Base-by-base conservation (phyloP, 2,888 invertebrate species). In the Gonocerus acuteangulatus region DNA sequence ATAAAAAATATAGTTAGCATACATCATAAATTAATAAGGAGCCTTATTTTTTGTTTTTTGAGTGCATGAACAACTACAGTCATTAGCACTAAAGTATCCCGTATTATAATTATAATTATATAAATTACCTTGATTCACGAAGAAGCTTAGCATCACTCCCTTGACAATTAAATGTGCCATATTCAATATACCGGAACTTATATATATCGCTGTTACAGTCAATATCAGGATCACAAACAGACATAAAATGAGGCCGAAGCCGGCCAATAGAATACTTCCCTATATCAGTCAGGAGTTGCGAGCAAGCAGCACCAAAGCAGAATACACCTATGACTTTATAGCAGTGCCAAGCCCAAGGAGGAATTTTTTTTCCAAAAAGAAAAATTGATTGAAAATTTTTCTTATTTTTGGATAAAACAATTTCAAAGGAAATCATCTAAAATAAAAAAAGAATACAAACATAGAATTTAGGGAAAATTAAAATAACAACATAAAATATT, bases 231-330 rank as follows among this genome's bases (percentile, higher is more conserved):
- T 80, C 76, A 72, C 97, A 99, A 0, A 95, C 86, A 68, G 81
- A 82, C 72, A 93, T 83, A 78, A 97, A 99, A 76, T 99, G 95
- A 27, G 97, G 97, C 68, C 97, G 79, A 68, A 96, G 77, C 60
- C 95, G 82, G 39, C 97, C 97, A 66, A 96, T 85, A 9, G 88
- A 84, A 74, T 94, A 95, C 76, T 97, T 96, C 67, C 89, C 91
- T 66, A 95, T 82, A 74, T 97, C 95, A 2, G 95, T 95, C 66
- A 88, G 83, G 49, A 94, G 77, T 73, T 92, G 91, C 67, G 87
- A 87, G 68, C 86, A 82, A 45, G 85, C 87, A 48, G 87, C 87
- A 0, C 94, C 95, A 75, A 95, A 95, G 22, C 86, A 84, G 73
- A 94, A 95, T 47, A 89, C 79, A 1, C 90, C 88, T 15, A 91